These are phyloP conservation scores for Moxostoma hubbsi DNA, from an alignment of 2,797 vertebrate species.

Conservation along the genomic window DNA sequence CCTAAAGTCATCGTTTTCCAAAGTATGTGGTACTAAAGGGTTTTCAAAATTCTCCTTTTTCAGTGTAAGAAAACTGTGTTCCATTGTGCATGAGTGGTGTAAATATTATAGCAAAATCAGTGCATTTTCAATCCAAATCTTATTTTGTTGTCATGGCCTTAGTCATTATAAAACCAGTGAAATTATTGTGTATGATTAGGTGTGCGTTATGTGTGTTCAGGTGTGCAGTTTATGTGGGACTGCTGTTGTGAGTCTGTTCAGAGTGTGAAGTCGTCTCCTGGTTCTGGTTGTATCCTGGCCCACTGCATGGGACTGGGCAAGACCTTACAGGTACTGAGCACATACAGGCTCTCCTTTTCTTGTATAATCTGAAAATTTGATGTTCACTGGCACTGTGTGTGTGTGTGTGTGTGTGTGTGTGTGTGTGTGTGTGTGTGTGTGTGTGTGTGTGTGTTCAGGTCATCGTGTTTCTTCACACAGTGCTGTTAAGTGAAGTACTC, in stretches of 20 bases:
- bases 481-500: constrained; percentile 84
- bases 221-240: constrained; percentile 98
- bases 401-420: constrained; percentile 41
- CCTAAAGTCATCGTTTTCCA: too few relatives aligned
- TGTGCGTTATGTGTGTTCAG: constrained; percentile 67
- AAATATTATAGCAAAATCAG: too few relatives aligned
- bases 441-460: constrained; percentile 77
- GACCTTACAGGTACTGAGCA: constrained; percentile 87
- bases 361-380: background rate
- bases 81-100: too few relatives aligned
- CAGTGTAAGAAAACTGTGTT: too few relatives aligned
- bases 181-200: background rate
- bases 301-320: constrained; percentile 99
- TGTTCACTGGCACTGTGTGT: background rate
- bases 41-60: too few relatives aligned
- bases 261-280: constrained; percentile 88
- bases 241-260: constrained; percentile 94
- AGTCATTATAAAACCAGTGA: background rate
- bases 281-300: constrained; percentile 94
- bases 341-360: background rate
- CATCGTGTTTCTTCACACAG: constrained; percentile 92
- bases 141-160: too few relatives aligned
- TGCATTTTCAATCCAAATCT: too few relatives aligned
- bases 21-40: too few relatives aligned
- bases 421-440: constrained; percentile 2